phyloP scores from a whole-genome alignment of 2,797 vertebrate genomes.

The Coilia nasus region DNA sequence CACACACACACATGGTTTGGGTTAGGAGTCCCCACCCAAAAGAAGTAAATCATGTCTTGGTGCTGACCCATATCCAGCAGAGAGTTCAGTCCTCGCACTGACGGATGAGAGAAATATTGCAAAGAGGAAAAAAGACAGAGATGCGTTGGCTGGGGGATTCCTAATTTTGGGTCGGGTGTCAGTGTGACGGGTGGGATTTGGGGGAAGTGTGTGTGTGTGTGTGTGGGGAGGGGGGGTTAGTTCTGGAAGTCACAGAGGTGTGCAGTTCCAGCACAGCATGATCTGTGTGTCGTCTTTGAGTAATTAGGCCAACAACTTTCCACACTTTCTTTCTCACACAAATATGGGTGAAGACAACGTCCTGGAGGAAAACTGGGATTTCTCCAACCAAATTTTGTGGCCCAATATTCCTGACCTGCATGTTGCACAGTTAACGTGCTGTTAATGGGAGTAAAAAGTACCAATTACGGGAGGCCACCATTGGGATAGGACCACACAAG shows the following conservation, averaged over 20 bases:
- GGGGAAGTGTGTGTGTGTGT: too few species aligned
- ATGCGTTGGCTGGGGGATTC: background rate
- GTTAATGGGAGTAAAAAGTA: too few species aligned
- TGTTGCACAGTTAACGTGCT: too few species aligned
- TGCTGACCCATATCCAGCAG: background rate
- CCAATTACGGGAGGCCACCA: too few species aligned
- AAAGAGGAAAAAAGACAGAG: background rate
- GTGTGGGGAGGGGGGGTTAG: too few species aligned
- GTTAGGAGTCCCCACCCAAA: slow-evolving; percentile 53
- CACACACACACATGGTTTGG: slow-evolving; percentile 61
- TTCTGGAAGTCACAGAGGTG: background rate
- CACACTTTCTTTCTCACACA: background rate
- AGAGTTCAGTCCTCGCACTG: background rate
- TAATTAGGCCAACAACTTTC: background rate
- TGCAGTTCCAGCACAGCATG: background rate
- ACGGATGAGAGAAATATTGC: background rate
- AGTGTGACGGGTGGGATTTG: background rate
- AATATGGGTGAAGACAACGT: background rate
- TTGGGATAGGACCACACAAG: too few species aligned
- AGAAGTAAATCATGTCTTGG: slow-evolving; percentile 56
- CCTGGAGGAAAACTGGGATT: background rate
- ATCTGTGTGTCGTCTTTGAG: background rate
- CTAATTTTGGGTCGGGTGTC: background rate
- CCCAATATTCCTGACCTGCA: background rate
- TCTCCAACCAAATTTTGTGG: background rate